phyloP scores from a whole-genome alignment of 2,888 invertebrate genomes.

The Amphiduros pacificus region DNA sequence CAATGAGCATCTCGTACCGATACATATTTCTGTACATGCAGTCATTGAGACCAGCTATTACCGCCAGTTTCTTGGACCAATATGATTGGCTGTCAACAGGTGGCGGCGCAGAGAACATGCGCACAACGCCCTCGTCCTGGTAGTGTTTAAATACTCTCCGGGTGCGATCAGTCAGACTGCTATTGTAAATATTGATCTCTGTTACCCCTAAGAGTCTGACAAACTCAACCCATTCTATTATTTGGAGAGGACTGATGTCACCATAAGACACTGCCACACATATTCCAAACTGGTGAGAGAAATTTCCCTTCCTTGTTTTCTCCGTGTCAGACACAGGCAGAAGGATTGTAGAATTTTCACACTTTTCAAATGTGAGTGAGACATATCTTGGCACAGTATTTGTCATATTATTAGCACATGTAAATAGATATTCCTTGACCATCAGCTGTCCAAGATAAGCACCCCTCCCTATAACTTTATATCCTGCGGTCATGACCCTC shows the following conservation, averaged over 20 bases:
- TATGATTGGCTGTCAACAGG: slow-evolving; percentile 10
- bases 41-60: slow-evolving; percentile 24
- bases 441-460: background rate
- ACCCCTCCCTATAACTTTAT: slow-evolving; percentile 20
- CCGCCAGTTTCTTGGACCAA: slow-evolving; percentile 23
- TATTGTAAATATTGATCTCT: slow-evolving; percentile 25
- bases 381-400: slow-evolving; percentile 11
- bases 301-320: background rate
- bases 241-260: background rate
- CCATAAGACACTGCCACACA: slow-evolving; percentile 26
- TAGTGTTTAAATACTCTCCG: slow-evolving; percentile 19
- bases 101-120: slow-evolving; percentile 10
- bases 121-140: slow-evolving; percentile 8
- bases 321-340: slow-evolving; percentile 5
- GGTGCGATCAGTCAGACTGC: slow-evolving; percentile 6
- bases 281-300: slow-evolving; percentile 17
- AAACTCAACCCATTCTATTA: slow-evolving; percentile 26
- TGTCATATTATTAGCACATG: slow-evolving; percentile 7
- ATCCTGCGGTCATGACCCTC: slow-evolving; percentile 9
- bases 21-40: slow-evolving; percentile 30
- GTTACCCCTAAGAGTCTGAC: slow-evolving; percentile 18
- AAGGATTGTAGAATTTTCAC: slow-evolving; percentile 3
- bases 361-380: slow-evolving; percentile 15
- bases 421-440: slow-evolving; percentile 20
- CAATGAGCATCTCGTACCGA: slow-evolving; percentile 19